Conservation (phyloP, 2,888 invertebrate genomes). For the Thymelicus lineola region DNA sequence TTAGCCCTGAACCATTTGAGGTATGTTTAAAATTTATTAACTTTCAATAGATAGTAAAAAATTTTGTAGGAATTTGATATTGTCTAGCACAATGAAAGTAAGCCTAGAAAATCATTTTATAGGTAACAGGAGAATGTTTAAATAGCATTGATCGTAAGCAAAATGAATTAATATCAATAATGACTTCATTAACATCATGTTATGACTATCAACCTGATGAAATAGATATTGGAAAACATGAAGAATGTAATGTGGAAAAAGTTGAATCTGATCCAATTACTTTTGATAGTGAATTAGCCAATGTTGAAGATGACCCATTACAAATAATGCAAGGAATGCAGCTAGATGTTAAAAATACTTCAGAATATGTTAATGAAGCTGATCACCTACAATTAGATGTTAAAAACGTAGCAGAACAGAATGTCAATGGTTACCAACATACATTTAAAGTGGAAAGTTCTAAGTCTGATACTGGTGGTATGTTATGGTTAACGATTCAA, state of each 20-base stretch:
- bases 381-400: neutral
- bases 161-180: constrained; percentile 47
- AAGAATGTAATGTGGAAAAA: neutral
- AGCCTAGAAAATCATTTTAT: too few species aligned
- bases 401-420: neutral
- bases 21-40: neutral
- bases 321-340: neutral
- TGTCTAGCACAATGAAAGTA: neutral
- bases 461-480: neutral
- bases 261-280: neutral
- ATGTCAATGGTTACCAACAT: neutral
- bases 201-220: neutral
- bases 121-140: constrained; percentile 20
- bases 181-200: constrained; percentile 14
- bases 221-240: neutral
- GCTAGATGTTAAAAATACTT: neutral
- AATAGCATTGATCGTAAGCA: constrained; percentile 45
- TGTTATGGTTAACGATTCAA: neutral
- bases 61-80: neutral
- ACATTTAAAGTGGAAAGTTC: neutral
- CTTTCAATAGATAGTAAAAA: too few species aligned
- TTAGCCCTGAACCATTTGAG: neutral
- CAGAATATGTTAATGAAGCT: neutral
- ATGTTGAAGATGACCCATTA: neutral
- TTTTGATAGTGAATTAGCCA: neutral